Evolutionary conservation across 1,140 invertebrate genomes (phyloP).

Genomic region (Gerris buenoi): DNA sequence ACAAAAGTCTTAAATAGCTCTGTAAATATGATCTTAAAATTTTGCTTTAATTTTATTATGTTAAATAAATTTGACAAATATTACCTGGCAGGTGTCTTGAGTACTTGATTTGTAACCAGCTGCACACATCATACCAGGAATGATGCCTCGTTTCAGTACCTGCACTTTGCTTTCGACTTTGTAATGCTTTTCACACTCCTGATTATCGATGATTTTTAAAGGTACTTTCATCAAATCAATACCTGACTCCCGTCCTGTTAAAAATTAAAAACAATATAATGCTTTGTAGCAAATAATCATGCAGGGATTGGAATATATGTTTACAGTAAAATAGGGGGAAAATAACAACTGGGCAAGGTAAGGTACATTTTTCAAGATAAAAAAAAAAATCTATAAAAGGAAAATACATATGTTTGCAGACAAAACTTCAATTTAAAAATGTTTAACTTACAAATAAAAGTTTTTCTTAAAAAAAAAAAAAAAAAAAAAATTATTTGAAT

Average conservation of each 20-base stretch:
- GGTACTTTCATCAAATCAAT: constrained; percentile 48
- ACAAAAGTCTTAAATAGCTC: background rate
- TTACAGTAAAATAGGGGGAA: too few species aligned
- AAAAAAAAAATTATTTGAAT: too few species aligned
- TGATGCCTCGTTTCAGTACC: constrained; percentile 34
- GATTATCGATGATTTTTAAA: constrained; percentile 38
- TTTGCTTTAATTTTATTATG: background rate
- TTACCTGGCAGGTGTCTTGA: constrained; percentile 60
- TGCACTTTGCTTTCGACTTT: constrained; percentile 26
- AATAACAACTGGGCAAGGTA: too few species aligned
- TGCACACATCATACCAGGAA: constrained; percentile 42
- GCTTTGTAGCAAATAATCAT: too few species aligned
- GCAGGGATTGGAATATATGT: too few species aligned
- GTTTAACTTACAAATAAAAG: too few species aligned
- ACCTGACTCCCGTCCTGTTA: constrained; percentile 32
- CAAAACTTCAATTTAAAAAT: too few species aligned
- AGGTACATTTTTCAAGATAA: too few species aligned
- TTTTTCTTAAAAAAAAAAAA: too few species aligned
- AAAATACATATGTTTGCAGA: too few species aligned
- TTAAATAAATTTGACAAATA: background rate
- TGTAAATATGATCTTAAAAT: background rate
- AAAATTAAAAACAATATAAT: too few species aligned
- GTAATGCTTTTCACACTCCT: constrained; percentile 37
- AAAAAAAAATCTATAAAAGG: too few species aligned
- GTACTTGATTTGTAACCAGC: constrained; percentile 45